phyloP scores from a whole-genome alignment of 2,888 invertebrate species.

The Imbricaverruca yamaguchii region DNA sequence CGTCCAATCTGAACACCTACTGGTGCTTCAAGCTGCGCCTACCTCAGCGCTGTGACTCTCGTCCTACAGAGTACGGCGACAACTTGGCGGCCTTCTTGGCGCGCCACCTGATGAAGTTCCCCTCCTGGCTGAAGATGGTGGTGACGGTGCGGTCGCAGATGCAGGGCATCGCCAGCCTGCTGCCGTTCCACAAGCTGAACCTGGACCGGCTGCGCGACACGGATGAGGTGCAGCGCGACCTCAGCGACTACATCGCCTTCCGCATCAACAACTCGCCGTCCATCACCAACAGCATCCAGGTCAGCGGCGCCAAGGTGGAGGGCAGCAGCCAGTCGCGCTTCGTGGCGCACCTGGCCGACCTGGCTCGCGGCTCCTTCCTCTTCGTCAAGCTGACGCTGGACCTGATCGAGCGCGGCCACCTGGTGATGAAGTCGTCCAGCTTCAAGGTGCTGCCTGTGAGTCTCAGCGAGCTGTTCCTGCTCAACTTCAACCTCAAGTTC shows the following conservation, averaged over 20 bases:
- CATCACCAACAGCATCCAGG: conserved; percentile 65
- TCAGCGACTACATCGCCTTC: conserved; percentile 77
- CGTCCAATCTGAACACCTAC: no score
- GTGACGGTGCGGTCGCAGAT: conserved; percentile 79
- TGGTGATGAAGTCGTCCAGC: conserved; percentile 86
- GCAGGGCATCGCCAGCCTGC: conserved; percentile 68
- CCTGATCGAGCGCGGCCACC: conserved; percentile 80
- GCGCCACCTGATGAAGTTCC: conserved; percentile 67
- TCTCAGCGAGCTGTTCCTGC: conserved; percentile 76
- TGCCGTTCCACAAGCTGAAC: conserved; percentile 59
- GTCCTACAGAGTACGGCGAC: conserved; percentile 81
- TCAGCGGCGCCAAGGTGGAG: conserved; percentile 42
- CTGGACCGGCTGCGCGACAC: conserved; percentile 38
- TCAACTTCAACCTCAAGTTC: conserved; percentile 84
- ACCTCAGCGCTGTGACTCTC: no score
- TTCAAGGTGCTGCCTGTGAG: conserved; percentile 85
- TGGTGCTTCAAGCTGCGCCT: no score
- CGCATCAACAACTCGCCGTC: conserved; percentile 70
- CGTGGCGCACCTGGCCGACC: conserved; percentile 69
- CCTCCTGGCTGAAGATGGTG: conserved; percentile 82
- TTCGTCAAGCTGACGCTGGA: conserved; percentile 87
- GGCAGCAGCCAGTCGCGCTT: conserved; percentile 53
- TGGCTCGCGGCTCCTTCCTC: conserved; percentile 83
- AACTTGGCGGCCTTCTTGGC: conserved; percentile 84
- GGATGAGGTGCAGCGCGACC: conserved; percentile 49